Conservation (phyloP, 1,140 invertebrate genomes). For the Nixonia krombeini region DNA sequence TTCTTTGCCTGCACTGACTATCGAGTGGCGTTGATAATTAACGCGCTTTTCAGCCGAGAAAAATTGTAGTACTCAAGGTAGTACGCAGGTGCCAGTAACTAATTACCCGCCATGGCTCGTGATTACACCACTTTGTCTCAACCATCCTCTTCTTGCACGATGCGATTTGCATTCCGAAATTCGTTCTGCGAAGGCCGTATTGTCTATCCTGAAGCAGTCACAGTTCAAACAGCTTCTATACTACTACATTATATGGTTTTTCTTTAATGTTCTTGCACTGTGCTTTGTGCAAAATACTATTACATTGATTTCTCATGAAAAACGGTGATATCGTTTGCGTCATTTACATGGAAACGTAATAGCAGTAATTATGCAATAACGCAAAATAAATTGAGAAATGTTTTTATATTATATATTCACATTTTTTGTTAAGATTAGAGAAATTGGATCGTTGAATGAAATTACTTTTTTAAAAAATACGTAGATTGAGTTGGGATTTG, state of each 20-base stretch:
- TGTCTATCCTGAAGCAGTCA: slow-evolving; percentile 46
- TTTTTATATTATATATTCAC: no score
- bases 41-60: slow-evolving; percentile 45
- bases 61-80: slow-evolving; percentile 46
- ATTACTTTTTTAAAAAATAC: not conserved
- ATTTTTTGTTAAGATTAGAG: not conserved
- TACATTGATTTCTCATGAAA: no score
- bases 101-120: slow-evolving; percentile 47
- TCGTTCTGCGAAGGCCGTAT: slow-evolving; percentile 32
- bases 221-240: slow-evolving; percentile 38
- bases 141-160: slow-evolving; percentile 48
- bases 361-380: no score
- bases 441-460: not conserved
- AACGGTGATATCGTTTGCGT: no score
- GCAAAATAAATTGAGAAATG: no score
- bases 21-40: slow-evolving; percentile 46
- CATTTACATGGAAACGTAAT: no score
- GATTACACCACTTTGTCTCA: slow-evolving; percentile 51
- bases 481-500: no score
- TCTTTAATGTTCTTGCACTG: no score
- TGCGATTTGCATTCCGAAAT: slow-evolving; percentile 51
- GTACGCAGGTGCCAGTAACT: slow-evolving; percentile 48
- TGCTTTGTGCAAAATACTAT: no score
- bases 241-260: slow-evolving; percentile 25
- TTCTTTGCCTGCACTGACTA: slow-evolving; percentile 4